Percentiles rank a stretch among this genome's conserved stretches.
Conservation (phyloP, 2,113 vertebrate genomes). For the Rhabdornis inornatus region DNA sequence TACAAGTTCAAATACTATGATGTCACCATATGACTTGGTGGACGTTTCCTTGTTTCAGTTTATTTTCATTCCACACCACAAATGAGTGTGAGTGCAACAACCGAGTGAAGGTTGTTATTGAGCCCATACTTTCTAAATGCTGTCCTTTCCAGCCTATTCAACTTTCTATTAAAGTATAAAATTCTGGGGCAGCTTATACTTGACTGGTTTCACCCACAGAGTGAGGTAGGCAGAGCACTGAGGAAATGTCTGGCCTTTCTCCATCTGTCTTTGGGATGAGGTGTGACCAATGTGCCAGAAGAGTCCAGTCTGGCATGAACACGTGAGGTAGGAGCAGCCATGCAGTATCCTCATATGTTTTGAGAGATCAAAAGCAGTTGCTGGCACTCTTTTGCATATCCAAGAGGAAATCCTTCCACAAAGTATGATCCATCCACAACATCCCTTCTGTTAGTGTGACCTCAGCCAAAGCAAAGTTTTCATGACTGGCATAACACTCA, state of each 20-base stretch:
- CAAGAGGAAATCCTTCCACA: background rate
- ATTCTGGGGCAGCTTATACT: background rate
- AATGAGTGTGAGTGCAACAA: background rate
- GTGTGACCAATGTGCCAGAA: background rate
- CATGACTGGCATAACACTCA: background rate
- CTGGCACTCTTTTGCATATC: background rate
- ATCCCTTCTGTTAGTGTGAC: background rate
- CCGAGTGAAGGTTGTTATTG: background rate
- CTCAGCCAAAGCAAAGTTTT: slow-evolving; percentile 20
- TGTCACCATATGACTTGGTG: background rate
- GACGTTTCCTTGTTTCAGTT: background rate
- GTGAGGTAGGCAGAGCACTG: background rate
- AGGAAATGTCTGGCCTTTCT: background rate
- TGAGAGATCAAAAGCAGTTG: background rate
- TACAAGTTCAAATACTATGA: background rate
- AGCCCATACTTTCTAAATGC: background rate
- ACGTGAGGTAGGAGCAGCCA: background rate
- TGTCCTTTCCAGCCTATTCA: background rate
- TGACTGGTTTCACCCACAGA: background rate
- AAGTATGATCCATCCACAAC: background rate
- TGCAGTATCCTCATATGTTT: background rate
- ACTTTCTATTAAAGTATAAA: background rate
- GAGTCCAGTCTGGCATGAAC: background rate
- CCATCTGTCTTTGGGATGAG: background rate
- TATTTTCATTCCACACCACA: background rate